Conservation (phyloP, 2,797 vertebrate species). For the Percopsis omiscomaycus region DNA sequence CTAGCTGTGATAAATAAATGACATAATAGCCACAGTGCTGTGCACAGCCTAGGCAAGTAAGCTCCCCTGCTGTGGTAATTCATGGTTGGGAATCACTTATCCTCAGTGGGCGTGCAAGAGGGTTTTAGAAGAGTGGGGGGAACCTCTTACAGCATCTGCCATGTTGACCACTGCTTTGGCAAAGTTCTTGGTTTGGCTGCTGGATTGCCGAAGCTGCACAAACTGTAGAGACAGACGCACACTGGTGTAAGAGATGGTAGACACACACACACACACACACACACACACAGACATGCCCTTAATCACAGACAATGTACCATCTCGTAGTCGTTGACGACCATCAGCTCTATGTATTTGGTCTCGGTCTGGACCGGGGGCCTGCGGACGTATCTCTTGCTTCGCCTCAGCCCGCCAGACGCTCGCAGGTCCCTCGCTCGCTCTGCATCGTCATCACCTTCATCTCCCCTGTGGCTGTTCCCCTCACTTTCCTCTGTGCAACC, state of each 20-base stretch:
- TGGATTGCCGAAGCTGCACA: constrained; percentile 84
- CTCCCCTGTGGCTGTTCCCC: constrained; percentile 52
- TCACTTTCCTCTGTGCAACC: constrained; percentile 63
- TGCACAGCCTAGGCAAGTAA: background rate
- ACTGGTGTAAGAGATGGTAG: constrained; percentile 53
- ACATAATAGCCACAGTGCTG: background rate
- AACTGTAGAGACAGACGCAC: constrained; percentile 69
- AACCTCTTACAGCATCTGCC: constrained; percentile 86
- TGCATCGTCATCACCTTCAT: constrained; percentile 40
- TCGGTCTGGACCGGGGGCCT: constrained; percentile 91
- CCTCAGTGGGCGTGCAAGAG: background rate
- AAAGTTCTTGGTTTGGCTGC: constrained; percentile 91
- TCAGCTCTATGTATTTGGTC: constrained; percentile 97
- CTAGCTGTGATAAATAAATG: background rate
- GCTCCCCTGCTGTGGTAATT: constrained; percentile 2
- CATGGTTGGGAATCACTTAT: background rate
- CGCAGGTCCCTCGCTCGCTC: constrained; percentile 48
- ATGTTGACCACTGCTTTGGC: constrained; percentile 95
- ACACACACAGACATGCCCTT: background rate
- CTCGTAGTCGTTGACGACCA: constrained; percentile 93
- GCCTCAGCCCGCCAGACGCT: constrained; percentile 55
- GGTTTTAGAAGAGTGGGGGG: constrained; percentile 20
- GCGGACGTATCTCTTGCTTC: constrained; percentile 72
- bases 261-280: constrained; percentile 7
- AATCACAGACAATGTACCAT: constrained; percentile 48